Conservation (phyloP, 2,888 invertebrate species). For the Euproctis similis region DNA sequence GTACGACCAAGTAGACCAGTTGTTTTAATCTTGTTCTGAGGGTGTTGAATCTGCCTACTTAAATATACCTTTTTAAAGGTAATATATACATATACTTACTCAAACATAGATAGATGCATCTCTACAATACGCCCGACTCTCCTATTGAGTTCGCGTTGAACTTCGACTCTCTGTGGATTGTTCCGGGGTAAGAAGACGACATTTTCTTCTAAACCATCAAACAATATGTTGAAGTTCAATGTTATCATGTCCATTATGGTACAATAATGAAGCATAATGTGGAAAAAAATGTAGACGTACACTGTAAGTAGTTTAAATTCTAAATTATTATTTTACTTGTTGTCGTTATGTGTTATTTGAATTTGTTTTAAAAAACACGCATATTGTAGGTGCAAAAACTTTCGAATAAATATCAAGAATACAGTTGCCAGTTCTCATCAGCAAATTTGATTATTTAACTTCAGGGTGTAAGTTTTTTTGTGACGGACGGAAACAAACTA, state of each 20-base stretch:
- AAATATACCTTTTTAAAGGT: too few species aligned
- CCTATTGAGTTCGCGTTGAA: slow-evolving; percentile 31
- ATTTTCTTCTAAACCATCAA: slow-evolving; percentile 40
- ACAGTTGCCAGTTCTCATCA: too few species aligned
- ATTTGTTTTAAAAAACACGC: too few species aligned
- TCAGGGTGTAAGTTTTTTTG: too few species aligned
- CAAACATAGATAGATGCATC: slow-evolving; percentile 46
- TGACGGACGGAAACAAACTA: too few species aligned
- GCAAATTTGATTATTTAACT: too few species aligned
- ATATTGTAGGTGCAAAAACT: too few species aligned
- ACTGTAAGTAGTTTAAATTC: slow-evolving; percentile 28
- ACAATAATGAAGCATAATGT: slow-evolving; percentile 44
- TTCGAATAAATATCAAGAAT: too few species aligned
- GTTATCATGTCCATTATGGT: slow-evolving; percentile 43
- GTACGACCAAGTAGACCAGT: too few species aligned
- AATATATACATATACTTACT: too few species aligned
- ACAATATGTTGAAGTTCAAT: slow-evolving; percentile 39
- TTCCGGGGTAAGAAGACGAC: slow-evolving; percentile 23
- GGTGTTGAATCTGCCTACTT: too few species aligned
- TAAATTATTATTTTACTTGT: background rate
- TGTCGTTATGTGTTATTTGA: background rate
- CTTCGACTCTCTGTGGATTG: slow-evolving; percentile 26
- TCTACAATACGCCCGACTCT: slow-evolving; percentile 39
- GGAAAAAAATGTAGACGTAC: slow-evolving; percentile 46
- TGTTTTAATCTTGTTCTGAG: too few species aligned